Evolutionary conservation across 2,113 vertebrate genomes (phyloP).

Genomic region (Ammodytes marinus): DNA sequence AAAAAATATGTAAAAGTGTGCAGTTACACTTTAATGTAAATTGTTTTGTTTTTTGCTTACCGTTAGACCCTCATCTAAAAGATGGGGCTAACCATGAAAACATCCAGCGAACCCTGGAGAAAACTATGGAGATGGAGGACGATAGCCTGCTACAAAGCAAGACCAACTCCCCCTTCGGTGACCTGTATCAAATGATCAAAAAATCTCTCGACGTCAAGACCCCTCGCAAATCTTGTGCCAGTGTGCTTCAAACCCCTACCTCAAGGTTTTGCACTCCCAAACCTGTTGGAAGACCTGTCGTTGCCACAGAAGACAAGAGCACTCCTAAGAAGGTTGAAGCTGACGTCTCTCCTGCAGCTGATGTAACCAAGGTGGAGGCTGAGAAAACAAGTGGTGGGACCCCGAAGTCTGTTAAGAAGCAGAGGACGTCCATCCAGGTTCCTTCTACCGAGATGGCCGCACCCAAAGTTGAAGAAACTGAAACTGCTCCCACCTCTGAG

Average conservation of each 20-base stretch:
- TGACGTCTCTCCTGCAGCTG: background rate
- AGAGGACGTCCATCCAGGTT: constrained; percentile 34
- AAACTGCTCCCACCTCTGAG: constrained; percentile 3
- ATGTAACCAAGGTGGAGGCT: background rate
- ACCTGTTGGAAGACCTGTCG: constrained; percentile 2
- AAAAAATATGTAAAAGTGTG: too few relatives aligned
- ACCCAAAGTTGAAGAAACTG: constrained; percentile 1
- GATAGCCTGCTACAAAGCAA: constrained; percentile 50
- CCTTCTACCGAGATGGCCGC: background rate
- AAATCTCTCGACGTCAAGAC: constrained; percentile 79
- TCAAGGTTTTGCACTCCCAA: constrained; percentile 36
- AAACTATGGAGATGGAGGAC: constrained; percentile 57
- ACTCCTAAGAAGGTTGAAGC: constrained; percentile 33
- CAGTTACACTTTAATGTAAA: too few relatives aligned
- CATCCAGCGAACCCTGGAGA: constrained; percentile 69
- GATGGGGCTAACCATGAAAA: constrained; percentile 79
- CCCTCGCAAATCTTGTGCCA: constrained; percentile 65
- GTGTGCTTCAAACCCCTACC: constrained; percentile 57
- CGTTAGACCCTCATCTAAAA: constrained; percentile 77
- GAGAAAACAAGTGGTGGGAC: background rate
- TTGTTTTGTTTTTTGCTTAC: too few relatives aligned
- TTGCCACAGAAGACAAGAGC: constrained; percentile 13
- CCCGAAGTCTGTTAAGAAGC: constrained; percentile 70
- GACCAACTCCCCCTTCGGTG: constrained; percentile 85
- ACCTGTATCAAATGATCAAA: constrained; percentile 89